A percentile compares a stretch with the other conserved stretches of the same genome.
Evolutionary conservation across 2,113 vertebrate species (phyloP).

Genomic region (Ploceus nigricollis): DNA sequence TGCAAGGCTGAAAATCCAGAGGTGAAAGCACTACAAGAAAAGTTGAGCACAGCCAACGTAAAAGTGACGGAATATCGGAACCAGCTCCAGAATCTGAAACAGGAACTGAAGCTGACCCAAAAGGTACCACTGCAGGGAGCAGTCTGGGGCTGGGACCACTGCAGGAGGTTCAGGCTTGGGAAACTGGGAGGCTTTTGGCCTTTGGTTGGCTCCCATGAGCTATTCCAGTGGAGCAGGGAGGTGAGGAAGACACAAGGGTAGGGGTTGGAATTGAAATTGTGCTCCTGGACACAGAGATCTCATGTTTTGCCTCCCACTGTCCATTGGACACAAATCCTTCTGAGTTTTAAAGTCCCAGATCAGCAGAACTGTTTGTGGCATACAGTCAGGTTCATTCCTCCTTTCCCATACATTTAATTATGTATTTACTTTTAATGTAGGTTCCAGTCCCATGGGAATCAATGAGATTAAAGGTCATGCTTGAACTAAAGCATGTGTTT

Average conservation of each 20-base stretch:
- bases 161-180: background rate
- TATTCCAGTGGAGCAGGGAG: background rate
- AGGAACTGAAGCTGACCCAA: constrained; percentile 87
- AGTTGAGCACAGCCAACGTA: constrained; percentile 78
- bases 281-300: background rate
- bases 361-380: background rate
- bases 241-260: background rate
- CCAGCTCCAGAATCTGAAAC: constrained; percentile 83
- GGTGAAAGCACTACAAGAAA: constrained; percentile 85
- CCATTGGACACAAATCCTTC: background rate
- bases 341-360: background rate
- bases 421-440: background rate
- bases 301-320: background rate
- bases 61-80: constrained; percentile 89
- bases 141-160: background rate
- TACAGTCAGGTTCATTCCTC: background rate
- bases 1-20: constrained; percentile 72
- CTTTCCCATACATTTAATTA: background rate
- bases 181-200: background rate
- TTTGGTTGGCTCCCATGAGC: background rate
- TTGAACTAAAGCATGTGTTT: background rate
- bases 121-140: constrained; percentile 75
- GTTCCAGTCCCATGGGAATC: background rate
- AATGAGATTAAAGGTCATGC: background rate
- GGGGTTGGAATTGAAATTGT: background rate